Evolutionary conservation across 2,888 invertebrate species (phyloP).

Genomic region (Athalia rosae): DNA sequence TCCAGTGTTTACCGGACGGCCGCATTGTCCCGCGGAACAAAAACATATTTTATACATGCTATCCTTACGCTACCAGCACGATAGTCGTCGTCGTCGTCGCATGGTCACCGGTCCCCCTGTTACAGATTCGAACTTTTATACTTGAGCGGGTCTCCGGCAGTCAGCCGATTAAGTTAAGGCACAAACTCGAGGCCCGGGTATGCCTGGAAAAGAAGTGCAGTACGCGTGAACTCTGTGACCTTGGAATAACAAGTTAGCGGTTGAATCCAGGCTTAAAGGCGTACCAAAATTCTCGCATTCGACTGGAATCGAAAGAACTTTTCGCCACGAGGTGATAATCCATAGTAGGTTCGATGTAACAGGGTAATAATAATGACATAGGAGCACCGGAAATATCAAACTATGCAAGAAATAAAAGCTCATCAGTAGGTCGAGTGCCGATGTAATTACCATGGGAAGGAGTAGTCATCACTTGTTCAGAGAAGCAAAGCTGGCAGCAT

Average conservation of each 20-base stretch:
- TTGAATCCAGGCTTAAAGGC: conserved; percentile 15
- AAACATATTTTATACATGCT: conserved; percentile 68
- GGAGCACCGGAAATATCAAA: conserved; percentile 1
- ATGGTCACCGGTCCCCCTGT: conserved; percentile 56
- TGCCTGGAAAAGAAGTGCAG: conserved; percentile 17
- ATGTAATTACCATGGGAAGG: not conserved
- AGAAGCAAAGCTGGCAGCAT: conserved; percentile 2
- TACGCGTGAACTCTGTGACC: conserved; percentile 36
- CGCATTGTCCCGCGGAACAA: conserved; percentile 67
- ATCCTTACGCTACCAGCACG: conserved; percentile 43
- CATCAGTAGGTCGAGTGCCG: not conserved
- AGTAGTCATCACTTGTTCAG: conserved; percentile 5
- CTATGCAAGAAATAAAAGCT: conserved; percentile 1
- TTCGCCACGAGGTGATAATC: not conserved
- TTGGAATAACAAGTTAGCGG: conserved; percentile 40
- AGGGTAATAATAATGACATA: not conserved
- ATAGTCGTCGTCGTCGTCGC: conserved; percentile 48
- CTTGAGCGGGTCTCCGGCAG: conserved; percentile 50
- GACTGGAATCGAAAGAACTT: conserved; percentile 11
- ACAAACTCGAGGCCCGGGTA: not conserved
- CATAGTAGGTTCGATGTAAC: not conserved
- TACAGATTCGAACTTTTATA: conserved; percentile 59
- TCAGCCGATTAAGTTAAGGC: conserved; percentile 35
- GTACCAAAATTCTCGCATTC: conserved; percentile 24
- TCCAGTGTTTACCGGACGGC: conserved; percentile 47